Conservation (phyloP, 2,797 vertebrate genomes). For the Hippoglossus hippoglossus region DNA sequence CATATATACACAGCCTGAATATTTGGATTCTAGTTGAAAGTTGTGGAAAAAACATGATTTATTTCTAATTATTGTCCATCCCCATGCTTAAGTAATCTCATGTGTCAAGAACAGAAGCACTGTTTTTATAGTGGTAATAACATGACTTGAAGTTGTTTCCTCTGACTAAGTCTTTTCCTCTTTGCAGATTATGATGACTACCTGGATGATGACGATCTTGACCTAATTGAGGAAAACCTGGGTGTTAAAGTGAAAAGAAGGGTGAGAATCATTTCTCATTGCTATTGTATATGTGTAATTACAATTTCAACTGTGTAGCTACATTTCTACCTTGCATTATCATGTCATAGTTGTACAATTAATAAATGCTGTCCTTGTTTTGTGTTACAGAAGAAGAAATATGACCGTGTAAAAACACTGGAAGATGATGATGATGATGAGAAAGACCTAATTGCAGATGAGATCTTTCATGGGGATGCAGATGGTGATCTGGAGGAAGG, state of each 20-base stretch:
- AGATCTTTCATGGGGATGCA: conserved; percentile 93
- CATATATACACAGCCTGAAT: too few relatives aligned
- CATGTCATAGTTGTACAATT: neutral
- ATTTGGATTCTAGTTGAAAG: too few relatives aligned
- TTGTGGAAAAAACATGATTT: too few relatives aligned
- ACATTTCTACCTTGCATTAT: neutral
- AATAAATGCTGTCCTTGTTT: neutral
- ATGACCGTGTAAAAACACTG: conserved; percentile 94
- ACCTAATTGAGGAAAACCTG: conserved; percentile 98
- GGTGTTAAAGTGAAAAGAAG: conserved; percentile 98
- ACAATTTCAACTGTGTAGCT: neutral
- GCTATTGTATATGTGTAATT: neutral
- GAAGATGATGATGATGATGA: conserved; percentile 98
- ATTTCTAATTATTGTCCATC: too few relatives aligned
- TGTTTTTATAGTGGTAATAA: neutral
- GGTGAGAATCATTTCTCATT: conserved; percentile 74
- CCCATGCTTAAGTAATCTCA: too few relatives aligned
- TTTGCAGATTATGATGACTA: conserved; percentile 91
- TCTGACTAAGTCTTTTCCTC: conserved; percentile 26
- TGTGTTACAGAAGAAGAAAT: conserved; percentile 90
- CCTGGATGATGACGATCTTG: conserved; percentile 98
- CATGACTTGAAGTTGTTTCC: neutral
- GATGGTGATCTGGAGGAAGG: conserved; percentile 93
- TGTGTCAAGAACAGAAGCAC: neutral
- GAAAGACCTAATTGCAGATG: conserved; percentile 95